Evolutionary conservation across 2,888 invertebrate genomes (phyloP).

Genomic region (Hydroisotoma schaefferi): DNA sequence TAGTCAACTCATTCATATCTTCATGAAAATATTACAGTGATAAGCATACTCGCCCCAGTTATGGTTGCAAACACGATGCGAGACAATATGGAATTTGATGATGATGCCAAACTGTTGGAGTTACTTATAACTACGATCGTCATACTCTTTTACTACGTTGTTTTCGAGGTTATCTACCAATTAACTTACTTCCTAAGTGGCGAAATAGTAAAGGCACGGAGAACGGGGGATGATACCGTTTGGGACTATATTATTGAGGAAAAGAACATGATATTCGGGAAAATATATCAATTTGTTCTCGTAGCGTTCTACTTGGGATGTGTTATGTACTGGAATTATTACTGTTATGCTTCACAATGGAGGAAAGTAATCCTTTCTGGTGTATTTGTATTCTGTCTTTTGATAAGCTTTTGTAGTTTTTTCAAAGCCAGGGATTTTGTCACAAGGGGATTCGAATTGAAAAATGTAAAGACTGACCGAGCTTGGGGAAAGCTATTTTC

Average conservation of each 20-base stretch:
- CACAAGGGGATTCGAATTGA: background rate
- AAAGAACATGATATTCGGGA: background rate
- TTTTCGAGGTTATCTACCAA: slow-evolving; percentile 11
- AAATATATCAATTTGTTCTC: background rate
- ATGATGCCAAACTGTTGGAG: too few species aligned
- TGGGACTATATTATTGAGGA: background rate
- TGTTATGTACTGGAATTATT: background rate
- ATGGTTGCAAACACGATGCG: background rate
- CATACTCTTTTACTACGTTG: background rate
- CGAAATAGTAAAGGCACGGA: background rate
- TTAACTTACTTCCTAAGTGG: background rate
- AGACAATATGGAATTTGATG: background rate
- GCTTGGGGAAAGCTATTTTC: slow-evolving; percentile 2
- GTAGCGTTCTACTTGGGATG: background rate
- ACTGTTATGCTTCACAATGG: background rate
- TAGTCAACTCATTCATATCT: background rate
- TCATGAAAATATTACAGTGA: background rate
- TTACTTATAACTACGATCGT: background rate
- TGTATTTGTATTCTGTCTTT: background rate
- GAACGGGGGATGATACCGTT: background rate
- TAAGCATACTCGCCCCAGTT: slow-evolving; percentile 1
- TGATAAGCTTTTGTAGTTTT: background rate
- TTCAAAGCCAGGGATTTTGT: slow-evolving; percentile 4
- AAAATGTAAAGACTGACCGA: slow-evolving; percentile 11
- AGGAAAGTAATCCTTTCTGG: background rate